Evolutionary conservation across 2,888 invertebrate species (phyloP).

Genomic region (Hydrotaea diabolus): DNA sequence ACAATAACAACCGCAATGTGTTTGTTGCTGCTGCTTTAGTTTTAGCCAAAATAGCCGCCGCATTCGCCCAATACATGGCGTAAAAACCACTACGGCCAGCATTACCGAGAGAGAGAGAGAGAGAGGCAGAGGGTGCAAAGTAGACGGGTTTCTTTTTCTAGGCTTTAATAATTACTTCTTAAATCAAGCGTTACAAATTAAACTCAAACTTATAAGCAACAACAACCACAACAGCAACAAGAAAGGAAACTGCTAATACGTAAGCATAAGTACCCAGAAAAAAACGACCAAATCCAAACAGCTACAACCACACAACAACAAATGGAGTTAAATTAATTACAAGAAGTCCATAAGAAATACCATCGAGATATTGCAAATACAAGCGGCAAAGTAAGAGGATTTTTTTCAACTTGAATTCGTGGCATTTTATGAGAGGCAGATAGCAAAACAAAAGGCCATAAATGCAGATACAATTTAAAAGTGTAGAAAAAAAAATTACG

Average conservation of each 20-base stretch:
- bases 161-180: conserved; percentile 52
- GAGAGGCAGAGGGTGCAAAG: conserved; percentile 19
- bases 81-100: conserved; percentile 25
- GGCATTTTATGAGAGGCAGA: not conserved
- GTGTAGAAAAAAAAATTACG: not conserved
- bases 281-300: conserved; percentile 30
- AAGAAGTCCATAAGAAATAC: conserved; percentile 32
- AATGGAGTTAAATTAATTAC: conserved; percentile 53
- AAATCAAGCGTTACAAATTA: conserved; percentile 61
- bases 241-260: conserved; percentile 41
- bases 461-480: not conserved
- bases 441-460: not conserved
- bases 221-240: conserved; percentile 17
- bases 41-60: conserved; percentile 11
- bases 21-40: not conserved
- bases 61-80: conserved; percentile 13
- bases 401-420: not conserved
- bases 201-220: no score
- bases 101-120: not conserved
- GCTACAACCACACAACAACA: conserved; percentile 23
- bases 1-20: conserved; percentile 18
- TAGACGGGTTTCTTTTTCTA: conserved; percentile 19
- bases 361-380: conserved; percentile 45
- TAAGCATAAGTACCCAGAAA: not conserved
- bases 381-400: conserved; percentile 20